Conservation (phyloP, 2,888 invertebrate genomes). For the Synanthedon formicaeformis region DNA sequence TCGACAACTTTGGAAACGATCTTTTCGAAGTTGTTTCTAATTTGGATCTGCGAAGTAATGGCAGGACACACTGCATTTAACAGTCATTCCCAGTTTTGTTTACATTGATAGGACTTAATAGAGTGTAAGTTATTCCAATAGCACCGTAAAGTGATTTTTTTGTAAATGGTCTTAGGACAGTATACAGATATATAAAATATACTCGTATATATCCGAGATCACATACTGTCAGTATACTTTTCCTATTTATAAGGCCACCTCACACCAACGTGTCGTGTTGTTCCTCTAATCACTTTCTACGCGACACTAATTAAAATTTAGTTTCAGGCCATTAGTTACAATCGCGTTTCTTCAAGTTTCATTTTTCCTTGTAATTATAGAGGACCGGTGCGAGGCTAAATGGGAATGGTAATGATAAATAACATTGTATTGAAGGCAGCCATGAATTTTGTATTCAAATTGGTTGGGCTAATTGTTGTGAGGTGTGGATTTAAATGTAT, state of each 20-base stretch:
- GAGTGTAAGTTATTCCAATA: too few relatives aligned
- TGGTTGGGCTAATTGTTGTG: constrained; percentile 51
- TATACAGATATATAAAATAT: too few relatives aligned
- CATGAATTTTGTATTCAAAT: constrained; percentile 69
- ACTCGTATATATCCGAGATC: too few relatives aligned
- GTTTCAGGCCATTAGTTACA: constrained; percentile 68
- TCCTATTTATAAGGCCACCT: constrained; percentile 15
- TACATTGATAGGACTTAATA: too few relatives aligned
- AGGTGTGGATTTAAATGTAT: constrained; percentile 54
- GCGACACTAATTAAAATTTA: constrained; percentile 72
- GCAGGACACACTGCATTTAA: too few relatives aligned
- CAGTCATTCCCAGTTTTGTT: too few relatives aligned
- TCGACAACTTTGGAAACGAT: too few relatives aligned
- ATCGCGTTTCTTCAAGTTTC: constrained; percentile 66
- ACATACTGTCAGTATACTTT: too few relatives aligned
- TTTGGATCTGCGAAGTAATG: too few relatives aligned
- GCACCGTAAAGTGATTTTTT: too few relatives aligned
- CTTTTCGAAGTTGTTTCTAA: too few relatives aligned
- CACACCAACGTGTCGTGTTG: constrained; percentile 59
- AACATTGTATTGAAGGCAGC: constrained; percentile 60
- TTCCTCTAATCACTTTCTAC: constrained; percentile 67
- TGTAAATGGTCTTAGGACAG: too few relatives aligned
- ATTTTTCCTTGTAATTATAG: constrained; percentile 65
- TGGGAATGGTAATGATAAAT: constrained; percentile 65
- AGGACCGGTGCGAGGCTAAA: constrained; percentile 59